These are phyloP conservation scores for Myodes glareolus DNA, from an alignment of 2,113 vertebrate genomes.

Conservation along the genomic window DNA sequence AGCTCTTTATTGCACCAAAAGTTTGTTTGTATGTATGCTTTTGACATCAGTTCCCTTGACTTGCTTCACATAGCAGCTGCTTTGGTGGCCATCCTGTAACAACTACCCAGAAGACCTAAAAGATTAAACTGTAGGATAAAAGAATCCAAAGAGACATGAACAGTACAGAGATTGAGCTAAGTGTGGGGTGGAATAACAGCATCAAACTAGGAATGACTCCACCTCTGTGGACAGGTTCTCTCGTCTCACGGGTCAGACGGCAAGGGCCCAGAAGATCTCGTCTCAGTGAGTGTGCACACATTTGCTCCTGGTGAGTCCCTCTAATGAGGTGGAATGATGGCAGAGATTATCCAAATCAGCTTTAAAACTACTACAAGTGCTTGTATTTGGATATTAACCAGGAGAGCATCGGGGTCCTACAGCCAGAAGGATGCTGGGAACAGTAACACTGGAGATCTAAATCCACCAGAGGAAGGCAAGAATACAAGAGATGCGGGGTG, in stretches of 20 bases:
- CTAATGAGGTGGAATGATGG: constrained; percentile 43
- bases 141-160: not conserved
- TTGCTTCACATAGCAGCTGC: not conserved
- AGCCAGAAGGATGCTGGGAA: not conserved
- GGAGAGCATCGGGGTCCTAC: not conserved
- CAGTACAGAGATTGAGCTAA: not conserved
- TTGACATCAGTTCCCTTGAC: not conserved
- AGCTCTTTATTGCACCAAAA: not conserved
- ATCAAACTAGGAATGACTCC: not conserved
- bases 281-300: not conserved
- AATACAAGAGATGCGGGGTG: not conserved
- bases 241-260: not conserved
- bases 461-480: not conserved
- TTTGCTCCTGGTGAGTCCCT: not conserved
- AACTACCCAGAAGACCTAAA: not conserved
- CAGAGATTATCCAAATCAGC: not conserved
- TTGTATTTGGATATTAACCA: not conserved
- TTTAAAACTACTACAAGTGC: not conserved
- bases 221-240: not conserved
- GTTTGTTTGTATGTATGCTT: not conserved
- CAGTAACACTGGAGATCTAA: not conserved
- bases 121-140: not conserved
- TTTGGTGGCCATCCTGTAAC: not conserved
- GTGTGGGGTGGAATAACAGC: not conserved
- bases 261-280: not conserved